Evolutionary conservation across 2,797 vertebrate genomes (phyloP).

Genomic region (Sebastes trivittatus): DNA sequence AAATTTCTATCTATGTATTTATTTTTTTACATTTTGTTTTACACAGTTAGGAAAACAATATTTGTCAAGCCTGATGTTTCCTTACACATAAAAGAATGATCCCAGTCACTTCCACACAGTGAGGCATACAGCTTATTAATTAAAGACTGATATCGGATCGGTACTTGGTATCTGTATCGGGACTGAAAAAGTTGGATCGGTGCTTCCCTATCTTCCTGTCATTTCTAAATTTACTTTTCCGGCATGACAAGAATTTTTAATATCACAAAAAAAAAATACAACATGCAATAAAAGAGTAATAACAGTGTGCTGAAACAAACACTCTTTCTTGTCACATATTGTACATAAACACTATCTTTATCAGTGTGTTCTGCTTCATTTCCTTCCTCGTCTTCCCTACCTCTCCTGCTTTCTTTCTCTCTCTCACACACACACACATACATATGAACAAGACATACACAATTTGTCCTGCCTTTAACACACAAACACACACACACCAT

Average conservation of each 20-base stretch:
- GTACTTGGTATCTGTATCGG: too few species aligned
- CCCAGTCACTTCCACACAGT: too few species aligned
- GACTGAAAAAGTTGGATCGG: too few species aligned
- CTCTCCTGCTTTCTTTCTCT: background rate
- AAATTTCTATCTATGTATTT: too few species aligned
- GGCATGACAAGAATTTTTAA: background rate
- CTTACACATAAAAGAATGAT: too few species aligned
- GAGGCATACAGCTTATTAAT: too few species aligned
- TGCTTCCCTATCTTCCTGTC: background rate
- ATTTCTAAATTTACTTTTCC: background rate
- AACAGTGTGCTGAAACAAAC: conserved; percentile 10
- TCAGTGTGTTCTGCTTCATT: conserved; percentile 36
- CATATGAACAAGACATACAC: background rate
- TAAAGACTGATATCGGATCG: too few species aligned
- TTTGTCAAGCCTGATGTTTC: too few species aligned
- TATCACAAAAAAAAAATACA: background rate
- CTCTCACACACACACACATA: background rate
- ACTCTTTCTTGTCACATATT: conserved; percentile 19
- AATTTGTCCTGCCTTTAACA: conserved; percentile 26
- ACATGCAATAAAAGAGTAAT: background rate
- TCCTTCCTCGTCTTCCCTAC: conserved; percentile 26
- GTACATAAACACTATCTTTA: conserved; percentile 47
- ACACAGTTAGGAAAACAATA: too few species aligned
- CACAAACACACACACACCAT: conserved; percentile 35
- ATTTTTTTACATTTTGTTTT: too few species aligned